Evolutionary conservation across 2,797 vertebrate genomes (phyloP), one percentile per base, ranked within the genome.

Genomic region (Heliangelus exortis): DNA sequence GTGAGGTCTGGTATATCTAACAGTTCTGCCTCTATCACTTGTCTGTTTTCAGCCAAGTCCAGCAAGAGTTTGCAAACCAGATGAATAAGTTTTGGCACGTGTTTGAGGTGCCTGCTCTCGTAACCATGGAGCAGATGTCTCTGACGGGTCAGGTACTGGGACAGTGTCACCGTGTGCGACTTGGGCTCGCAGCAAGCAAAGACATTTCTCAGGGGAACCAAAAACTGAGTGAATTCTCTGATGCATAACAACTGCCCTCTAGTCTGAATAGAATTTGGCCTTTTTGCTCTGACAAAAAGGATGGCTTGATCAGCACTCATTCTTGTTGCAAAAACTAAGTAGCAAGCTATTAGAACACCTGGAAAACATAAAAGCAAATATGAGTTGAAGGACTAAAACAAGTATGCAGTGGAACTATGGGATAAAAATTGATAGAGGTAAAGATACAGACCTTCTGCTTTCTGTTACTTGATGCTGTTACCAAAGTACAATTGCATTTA

Each of bases 231-330:
- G 57, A 99, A 99, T 93, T 99, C 99, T 69, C 98, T 97, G 43
- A 99, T 98, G 14, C 99, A 99, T 25, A 99, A 94, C 50, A 99
- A 95, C 97, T 99, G 99, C 61, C 99, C 99, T 90, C 99, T 97
- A 4, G 99, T 99, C 96, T 99, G 99, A 95, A 99, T 99, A 61
- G 99, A 99, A 93, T 99, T 99, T 54, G 99, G 99, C 74, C 99
- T 98, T 95, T 99, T 99, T 51, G 99, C 98, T 69, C 99, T 98
- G 48, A 99, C 98, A 92, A 99, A 99, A 94, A 99, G 96, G 94
- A 99, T 99, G 26, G 99, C 99, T 96, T 99, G 99, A 94, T 99
- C 99, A 29, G 99, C 99, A 4, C 97, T 99, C 99, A 99, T 99
- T 74, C 99, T 97, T 41, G 98, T 99, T 10, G 99, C 99, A 97